These are phyloP conservation scores for Drosophila pseudotalamancana DNA, from an alignment of 2,888 invertebrate species.

Conservation along the genomic window DNA sequence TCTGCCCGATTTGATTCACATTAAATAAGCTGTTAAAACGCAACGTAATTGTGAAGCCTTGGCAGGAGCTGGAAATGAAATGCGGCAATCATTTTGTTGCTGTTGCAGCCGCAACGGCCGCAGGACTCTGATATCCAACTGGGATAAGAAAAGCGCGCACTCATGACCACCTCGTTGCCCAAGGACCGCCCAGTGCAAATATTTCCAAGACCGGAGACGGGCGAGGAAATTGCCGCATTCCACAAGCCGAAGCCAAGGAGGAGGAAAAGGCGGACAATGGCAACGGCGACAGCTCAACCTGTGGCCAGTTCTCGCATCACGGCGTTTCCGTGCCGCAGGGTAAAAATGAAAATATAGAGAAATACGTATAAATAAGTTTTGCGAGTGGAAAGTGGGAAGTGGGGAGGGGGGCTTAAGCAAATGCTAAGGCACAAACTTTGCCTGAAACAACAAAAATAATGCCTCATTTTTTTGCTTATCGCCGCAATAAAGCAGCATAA, in stretches of 20 bases:
- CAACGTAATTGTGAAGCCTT: slow-evolving; percentile 70
- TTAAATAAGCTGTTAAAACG: slow-evolving; percentile 76
- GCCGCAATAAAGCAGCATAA: slow-evolving; percentile 83
- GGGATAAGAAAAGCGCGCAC: slow-evolving; percentile 63
- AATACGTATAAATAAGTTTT: slow-evolving; percentile 60
- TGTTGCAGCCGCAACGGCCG: slow-evolving; percentile 18
- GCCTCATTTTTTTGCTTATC: slow-evolving; percentile 81
- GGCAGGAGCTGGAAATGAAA: slow-evolving; percentile 34
- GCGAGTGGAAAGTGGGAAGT: slow-evolving; percentile 4
- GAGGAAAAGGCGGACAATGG: not conserved
- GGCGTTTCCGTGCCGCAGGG: slow-evolving; percentile 50
- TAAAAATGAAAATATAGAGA: slow-evolving; percentile 62
- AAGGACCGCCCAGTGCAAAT: slow-evolving; percentile 35
- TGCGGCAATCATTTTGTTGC: slow-evolving; percentile 46
- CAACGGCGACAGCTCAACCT: slow-evolving; percentile 55
- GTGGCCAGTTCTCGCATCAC: slow-evolving; percentile 65
- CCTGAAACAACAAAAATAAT: slow-evolving; percentile 75
- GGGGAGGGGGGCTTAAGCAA: slow-evolving; percentile 20
- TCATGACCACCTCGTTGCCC: slow-evolving; percentile 57
- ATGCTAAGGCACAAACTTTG: slow-evolving; percentile 48
- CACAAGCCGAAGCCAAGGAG: slow-evolving; percentile 23
- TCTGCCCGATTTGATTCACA: slow-evolving; percentile 82
- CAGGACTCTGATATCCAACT: slow-evolving; percentile 42
- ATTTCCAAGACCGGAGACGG: slow-evolving; percentile 61
- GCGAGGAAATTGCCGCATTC: slow-evolving; percentile 71